Evolutionary conservation across 2,797 vertebrate species (phyloP), one percentile per base, ranked within the genome.

Genomic region (Toxotes lorentzi): DNA sequence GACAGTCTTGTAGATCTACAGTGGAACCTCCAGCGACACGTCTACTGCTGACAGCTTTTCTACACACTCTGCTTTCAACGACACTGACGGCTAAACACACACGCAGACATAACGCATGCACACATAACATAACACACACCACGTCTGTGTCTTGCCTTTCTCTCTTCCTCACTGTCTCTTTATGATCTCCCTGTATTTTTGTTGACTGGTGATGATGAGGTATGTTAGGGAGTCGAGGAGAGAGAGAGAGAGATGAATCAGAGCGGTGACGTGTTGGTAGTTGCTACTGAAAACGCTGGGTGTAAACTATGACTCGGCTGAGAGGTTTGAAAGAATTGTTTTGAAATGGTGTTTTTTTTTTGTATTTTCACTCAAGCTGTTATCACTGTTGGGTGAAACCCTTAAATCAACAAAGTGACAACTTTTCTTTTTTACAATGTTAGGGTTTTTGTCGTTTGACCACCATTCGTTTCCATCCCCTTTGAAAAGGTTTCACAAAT

Each of bases 1-100:
- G 91, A 94, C 89, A 89, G 88, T 90, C 78, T 81, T 72, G 78
- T 88, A 89, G 90, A 92, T 93, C 89, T 90, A 85, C 89, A 88
- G 82, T 78, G 83, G 91, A 90, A 88, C 84, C 76, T 92, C 82
- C 82, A 83, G 90, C 80, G 68, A 77, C 81, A 83, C 86, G 82
- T 88, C 90, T 89, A 30, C 76, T 38, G 82, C 85, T 94, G 94
- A 94, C 94, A 94, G 93, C 91, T 91, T 89, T 83, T 93, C 92
- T 82, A 87, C 89, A 89, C 79, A 66, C 82, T 88, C 80, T 58
- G 78, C 88, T 92, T 91, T 89, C 87, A 82, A 75, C 58, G 34
- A 70, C 86, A 80, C 81, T 85, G 81, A 89, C 69, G 72, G 84
- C 83, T 84, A 82, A 82, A 87, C 74, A 64, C 72, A 50, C 60